These are phyloP conservation scores for Megatriorchis doriae DNA, from an alignment of 2,113 vertebrate genomes.

Conservation along the genomic window DNA sequence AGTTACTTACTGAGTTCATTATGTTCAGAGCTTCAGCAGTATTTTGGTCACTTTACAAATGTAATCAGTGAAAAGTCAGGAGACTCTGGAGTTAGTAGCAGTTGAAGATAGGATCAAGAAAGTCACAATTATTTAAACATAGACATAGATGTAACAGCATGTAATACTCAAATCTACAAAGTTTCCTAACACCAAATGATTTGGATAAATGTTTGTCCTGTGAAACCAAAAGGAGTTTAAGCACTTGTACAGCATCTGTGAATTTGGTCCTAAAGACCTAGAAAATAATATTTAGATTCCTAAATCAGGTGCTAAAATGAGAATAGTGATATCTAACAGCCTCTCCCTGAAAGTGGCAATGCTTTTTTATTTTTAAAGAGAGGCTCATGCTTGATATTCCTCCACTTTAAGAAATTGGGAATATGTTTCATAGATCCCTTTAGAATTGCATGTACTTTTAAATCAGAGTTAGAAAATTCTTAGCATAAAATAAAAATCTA, in stretches of 20 bases:
- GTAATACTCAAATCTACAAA: background rate
- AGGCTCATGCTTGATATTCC: background rate
- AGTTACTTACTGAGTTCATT: too few relatives aligned
- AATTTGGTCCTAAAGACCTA: background rate
- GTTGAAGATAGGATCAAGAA: background rate
- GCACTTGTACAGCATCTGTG: background rate
- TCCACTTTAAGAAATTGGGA: background rate
- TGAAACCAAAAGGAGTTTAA: background rate
- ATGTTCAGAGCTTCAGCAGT: background rate
- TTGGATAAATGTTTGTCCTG: background rate
- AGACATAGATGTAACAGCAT: background rate
- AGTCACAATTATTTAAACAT: background rate
- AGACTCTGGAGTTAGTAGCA: background rate
- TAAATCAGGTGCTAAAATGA: background rate
- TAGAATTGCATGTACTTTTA: background rate
- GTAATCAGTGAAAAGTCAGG: background rate
- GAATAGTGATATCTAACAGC: background rate
- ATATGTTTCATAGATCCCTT: background rate
- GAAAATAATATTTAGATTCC: background rate
- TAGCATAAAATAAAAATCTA: background rate
- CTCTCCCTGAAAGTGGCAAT: background rate
- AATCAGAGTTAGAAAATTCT: background rate
- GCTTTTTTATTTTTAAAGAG: background rate
- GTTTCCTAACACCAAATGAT: background rate
- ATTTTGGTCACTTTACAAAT: background rate